Evolutionary conservation across 2,888 invertebrate genomes (phyloP).

Genomic region (Merodon equestris): DNA sequence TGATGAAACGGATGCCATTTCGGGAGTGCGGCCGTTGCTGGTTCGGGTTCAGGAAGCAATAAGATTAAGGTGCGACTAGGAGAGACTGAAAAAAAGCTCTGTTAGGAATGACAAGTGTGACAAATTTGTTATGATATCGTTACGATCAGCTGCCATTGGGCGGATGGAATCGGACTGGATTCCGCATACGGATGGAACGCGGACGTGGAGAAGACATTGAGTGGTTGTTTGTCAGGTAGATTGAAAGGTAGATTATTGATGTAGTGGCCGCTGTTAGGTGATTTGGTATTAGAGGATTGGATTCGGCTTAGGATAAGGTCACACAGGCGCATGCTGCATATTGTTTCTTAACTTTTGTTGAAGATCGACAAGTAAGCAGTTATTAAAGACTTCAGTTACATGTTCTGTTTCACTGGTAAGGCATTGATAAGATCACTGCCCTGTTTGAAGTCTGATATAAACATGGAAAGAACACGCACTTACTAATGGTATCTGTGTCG

Average conservation of each 20-base stretch:
- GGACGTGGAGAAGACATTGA: conserved; percentile 13
- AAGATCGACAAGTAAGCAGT: too few relatives aligned
- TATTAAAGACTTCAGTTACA: too few relatives aligned
- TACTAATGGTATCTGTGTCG: too few relatives aligned
- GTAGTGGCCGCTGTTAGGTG: too few relatives aligned
- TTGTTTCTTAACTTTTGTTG: too few relatives aligned
- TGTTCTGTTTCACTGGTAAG: too few relatives aligned
- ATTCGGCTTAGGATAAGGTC: too few relatives aligned
- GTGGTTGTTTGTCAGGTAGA: conserved; percentile 20
- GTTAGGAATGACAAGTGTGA: conserved; percentile 64
- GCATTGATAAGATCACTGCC: too few relatives aligned
- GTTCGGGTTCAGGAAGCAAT: conserved; percentile 61
- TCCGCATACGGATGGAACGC: conserved; percentile 32
- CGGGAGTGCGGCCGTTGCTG: conserved; percentile 35
- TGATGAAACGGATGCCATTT: conserved; percentile 66
- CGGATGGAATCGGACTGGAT: conserved; percentile 1
- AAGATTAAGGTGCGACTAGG: conserved; percentile 61
- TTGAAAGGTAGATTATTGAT: conserved; percentile 9
- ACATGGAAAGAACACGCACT: too few relatives aligned
- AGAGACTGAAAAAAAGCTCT: conserved; percentile 51
- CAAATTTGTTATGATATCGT: conserved; percentile 65
- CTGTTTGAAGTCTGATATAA: too few relatives aligned
- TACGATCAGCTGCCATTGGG: conserved; percentile 40
- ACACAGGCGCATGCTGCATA: too few relatives aligned
- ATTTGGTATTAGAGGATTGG: too few relatives aligned